Base-by-base conservation (phyloP, 2,888 invertebrate genomes). In the Hirtodrosophila trivittata region DNA sequence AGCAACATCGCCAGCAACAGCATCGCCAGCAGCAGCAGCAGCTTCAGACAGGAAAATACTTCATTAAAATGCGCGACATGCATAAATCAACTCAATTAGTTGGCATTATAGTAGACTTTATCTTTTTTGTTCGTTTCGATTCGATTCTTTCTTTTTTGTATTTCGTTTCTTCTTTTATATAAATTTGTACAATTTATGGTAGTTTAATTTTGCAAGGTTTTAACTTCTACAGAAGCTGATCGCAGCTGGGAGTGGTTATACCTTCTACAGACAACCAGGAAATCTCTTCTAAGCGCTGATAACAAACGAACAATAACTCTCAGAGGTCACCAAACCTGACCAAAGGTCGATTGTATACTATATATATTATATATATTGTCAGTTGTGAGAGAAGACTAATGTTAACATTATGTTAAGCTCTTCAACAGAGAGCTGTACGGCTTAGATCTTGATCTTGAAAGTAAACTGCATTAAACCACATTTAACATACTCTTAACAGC, bases 41-140 rank as follows among this genome's bases (percentile, higher is more conserved):
- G 13, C 42, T 39, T 16, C 42, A 37, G 38, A 18, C 33, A 25
- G 55, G 50, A 57, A 68, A 76, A 74, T 56, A 67, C 55, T 75
- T 77, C 66, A 69, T 75, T 77, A 67, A 77, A 76, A 77, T 65
- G 75, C 67, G 75, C 77, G 75, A 74, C 77, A 77, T 76, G 80
- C 84, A 83, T 83, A 83, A 83, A 83, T 83, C 84, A 83, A 82
- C 70, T 82, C 84, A 83, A 83, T 83, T 83, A 84, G 78, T 66
- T 75, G 77, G 60, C 66, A 78, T 81, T 78, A 77, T 78, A 50
- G 32, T 51, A 37, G 47, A 33, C 50, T 67, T 43, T 54, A 54
- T 49, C 51, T 47, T 21, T n/a, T 18, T 37, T 54, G 8, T 21
- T 41, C 26, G 12, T 8, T 12, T 41, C 21, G 25, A 39, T 10